phyloP scores from a whole-genome alignment of 2,797 vertebrate species.

The Paguma larvata region DNA sequence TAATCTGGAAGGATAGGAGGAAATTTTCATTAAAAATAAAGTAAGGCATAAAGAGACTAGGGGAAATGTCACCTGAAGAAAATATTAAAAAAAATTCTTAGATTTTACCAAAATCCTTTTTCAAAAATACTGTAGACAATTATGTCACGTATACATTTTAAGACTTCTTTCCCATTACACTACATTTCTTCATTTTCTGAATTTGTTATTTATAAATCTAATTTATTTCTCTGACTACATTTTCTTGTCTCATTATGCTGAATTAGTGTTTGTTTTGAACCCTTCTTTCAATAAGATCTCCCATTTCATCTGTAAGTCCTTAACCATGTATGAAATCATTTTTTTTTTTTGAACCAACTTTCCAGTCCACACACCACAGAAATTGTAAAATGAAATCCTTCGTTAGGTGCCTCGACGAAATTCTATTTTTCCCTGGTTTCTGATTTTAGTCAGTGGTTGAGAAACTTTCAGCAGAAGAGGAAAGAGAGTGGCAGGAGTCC shows the following conservation, averaged over 20 bases:
- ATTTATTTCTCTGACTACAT: constrained; percentile 67
- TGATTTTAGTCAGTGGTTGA: background rate
- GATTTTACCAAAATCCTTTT: constrained; percentile 41
- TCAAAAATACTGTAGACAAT: constrained; percentile 16
- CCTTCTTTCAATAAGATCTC: constrained; percentile 41
- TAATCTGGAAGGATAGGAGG: background rate
- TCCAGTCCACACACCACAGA: background rate
- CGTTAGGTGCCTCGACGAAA: constrained; percentile 10
- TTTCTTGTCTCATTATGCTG: constrained; percentile 72
- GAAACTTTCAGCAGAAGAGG: background rate
- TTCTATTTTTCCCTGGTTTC: background rate
- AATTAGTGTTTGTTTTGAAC: constrained; percentile 71
- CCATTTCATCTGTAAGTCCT: constrained; percentile 28
- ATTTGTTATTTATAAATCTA: constrained; percentile 64
- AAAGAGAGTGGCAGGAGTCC: background rate
- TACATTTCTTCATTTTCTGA: constrained; percentile 70
- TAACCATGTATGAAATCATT: constrained; percentile 50
- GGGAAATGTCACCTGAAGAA: constrained; percentile 23
- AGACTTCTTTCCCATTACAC: constrained; percentile 25
- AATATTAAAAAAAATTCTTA: background rate
- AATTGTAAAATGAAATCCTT: constrained; percentile 40
- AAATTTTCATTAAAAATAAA: constrained; percentile 61
- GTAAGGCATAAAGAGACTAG: background rate
- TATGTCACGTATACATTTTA: constrained; percentile 23
- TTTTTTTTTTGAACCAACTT: constrained; percentile 64